Conservation (phyloP, 2,113 vertebrate genomes). For the Nycticryphes semicollaris region DNA sequence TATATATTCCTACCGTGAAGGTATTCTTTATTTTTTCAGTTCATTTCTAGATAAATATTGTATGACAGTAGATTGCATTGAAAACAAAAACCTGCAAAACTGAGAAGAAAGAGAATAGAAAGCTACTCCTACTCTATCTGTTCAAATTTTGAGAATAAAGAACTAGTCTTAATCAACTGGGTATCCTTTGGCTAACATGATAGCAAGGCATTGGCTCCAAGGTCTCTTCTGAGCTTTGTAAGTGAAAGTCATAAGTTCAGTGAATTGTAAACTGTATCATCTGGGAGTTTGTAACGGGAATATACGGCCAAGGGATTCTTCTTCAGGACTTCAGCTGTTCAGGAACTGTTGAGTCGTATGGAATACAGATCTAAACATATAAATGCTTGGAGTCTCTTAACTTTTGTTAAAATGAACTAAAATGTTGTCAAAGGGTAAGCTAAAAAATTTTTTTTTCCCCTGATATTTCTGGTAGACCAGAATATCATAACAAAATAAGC, state of each 20-base stretch:
- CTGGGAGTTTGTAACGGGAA: slow-evolving; percentile 15
- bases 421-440: neutral
- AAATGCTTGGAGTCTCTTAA: neutral
- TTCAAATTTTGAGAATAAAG: neutral
- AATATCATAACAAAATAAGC: neutral
- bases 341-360: neutral
- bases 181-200: neutral
- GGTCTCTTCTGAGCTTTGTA: slow-evolving; percentile 3
- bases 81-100: neutral
- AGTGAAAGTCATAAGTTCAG: slow-evolving; percentile 3
- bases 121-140: neutral
- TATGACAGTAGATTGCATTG: neutral
- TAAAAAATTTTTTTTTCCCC: neutral
- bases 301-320: neutral
- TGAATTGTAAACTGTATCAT: slow-evolving; percentile 7
- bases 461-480: neutral
- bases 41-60: neutral
- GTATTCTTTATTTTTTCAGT: neutral
- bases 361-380: neutral
- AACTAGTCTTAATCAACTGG: neutral
- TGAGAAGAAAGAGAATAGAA: neutral
- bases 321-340: neutral
- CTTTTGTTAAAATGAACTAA: neutral
- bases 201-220: neutral
- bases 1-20: neutral